Conservation (phyloP, 30 jellyfish, hydroid and myxozoan genomes). For the Mastigias papua region DNA sequence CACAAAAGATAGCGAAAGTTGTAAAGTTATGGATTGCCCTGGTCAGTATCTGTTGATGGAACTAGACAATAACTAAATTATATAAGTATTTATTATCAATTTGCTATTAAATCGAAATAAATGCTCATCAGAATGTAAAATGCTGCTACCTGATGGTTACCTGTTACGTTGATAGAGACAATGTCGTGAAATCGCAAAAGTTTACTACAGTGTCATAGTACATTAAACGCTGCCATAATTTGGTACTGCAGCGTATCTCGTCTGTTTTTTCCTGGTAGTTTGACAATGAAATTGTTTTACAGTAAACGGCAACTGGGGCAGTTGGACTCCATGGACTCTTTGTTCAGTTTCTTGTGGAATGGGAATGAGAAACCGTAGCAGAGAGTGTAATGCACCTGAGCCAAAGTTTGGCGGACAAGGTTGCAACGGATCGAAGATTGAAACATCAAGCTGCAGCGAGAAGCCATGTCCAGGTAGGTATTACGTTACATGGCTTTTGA, state of each 20-base stretch:
- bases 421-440: constrained; percentile 79
- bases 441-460: constrained; percentile 63
- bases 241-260: not conserved
- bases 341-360: constrained; percentile 80
- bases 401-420: constrained; percentile 81
- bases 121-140: too few relatives aligned
- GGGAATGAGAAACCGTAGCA: constrained; percentile 75
- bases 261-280: not conserved
- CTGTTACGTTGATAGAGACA: too few relatives aligned
- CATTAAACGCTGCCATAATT: too few relatives aligned
- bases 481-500: too few relatives aligned
- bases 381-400: constrained; percentile 75
- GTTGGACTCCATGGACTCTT: constrained; percentile 86
- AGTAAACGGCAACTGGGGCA: constrained; percentile 91
- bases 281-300: not conserved
- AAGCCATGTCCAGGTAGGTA: constrained; percentile 77
- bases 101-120: too few relatives aligned
- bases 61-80: too few relatives aligned
- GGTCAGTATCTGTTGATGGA: too few relatives aligned
- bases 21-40: constrained; percentile 80
- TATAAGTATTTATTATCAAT: too few relatives aligned
- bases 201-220: too few relatives aligned
- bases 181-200: too few relatives aligned
- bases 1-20: constrained; percentile 64
- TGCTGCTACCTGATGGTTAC: too few relatives aligned